These are phyloP conservation scores for Tenebrio molitor DNA, from an alignment of 1,140 invertebrate species.

Conservation along the genomic window DNA sequence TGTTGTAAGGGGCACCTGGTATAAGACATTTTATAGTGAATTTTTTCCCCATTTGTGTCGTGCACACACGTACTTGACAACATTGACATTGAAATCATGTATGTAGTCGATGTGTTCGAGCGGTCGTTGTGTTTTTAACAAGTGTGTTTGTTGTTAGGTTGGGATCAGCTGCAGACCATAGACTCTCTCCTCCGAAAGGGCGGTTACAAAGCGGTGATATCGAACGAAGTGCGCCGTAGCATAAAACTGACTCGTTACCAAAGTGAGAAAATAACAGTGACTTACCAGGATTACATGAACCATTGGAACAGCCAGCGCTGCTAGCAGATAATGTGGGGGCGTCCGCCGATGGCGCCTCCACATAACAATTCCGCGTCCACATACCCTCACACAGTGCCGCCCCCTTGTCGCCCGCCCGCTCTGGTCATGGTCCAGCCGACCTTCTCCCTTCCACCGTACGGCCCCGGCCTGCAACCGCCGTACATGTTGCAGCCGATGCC, in stretches of 20 bases:
- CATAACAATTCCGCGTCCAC: slow-evolving; percentile 40
- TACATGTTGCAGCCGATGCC: slow-evolving; percentile 56
- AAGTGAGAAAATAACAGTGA: slow-evolving; percentile 87
- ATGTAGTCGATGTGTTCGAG: too few species aligned
- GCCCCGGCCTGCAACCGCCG: slow-evolving; percentile 51
- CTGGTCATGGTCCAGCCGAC: slow-evolving; percentile 63
- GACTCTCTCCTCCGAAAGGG: slow-evolving; percentile 97
- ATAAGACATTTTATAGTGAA: too few species aligned
- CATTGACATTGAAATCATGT: too few species aligned
- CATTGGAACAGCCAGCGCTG: slow-evolving; percentile 72
- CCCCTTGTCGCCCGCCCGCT: slow-evolving; percentile 50
- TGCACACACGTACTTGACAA: too few species aligned
- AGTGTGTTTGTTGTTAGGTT: slow-evolving; percentile 73
- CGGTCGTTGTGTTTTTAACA: background rate
- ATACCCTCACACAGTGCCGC: slow-evolving; percentile 53
- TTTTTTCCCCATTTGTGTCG: too few species aligned
- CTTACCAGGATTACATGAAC: slow-evolving; percentile 86
- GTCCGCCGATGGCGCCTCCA: slow-evolving; percentile 55
- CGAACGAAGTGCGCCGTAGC: slow-evolving; percentile 85
- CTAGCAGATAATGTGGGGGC: slow-evolving; percentile 72
- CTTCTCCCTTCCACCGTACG: slow-evolving; percentile 55
- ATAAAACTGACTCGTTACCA: slow-evolving; percentile 97
- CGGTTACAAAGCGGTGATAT: slow-evolving; percentile 94
- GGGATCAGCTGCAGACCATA: slow-evolving; percentile 98
- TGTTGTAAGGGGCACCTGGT: too few species aligned